Base-by-base conservation (phyloP, 2,888 invertebrate genomes). In the Bugulina stolonifera region DNA sequence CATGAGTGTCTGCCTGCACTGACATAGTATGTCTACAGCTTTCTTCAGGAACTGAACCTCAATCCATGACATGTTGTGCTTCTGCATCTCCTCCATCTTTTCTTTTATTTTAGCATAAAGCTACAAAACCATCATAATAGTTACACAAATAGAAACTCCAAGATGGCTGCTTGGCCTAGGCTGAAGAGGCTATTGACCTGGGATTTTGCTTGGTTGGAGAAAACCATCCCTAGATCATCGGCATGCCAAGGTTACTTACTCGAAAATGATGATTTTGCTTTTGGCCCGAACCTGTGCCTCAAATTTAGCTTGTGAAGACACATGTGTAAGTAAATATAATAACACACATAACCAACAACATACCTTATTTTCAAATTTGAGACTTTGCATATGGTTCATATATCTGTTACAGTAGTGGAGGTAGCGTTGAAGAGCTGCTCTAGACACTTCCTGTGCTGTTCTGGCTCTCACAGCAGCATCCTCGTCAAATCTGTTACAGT, bases 41-140 rank as follows among this genome's bases (percentile, higher is more conserved):
- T 95, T 93, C 86, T 93, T 93, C 80, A 99, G 88, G 87, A 98
- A 99, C 89, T 99, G 98, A 75, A 97, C 96, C 89, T 99, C 98
- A 81, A 98, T 98, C 98, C 98, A 99, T 77, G 95, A 95, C 96
- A 98, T 97, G 84, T 94, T 95, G 85, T 95, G 94, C 83, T 95
- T 94, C 84, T 99, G 98, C 97, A 99, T 97, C 86, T 96, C 96
- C 85, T 97, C 96, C 97, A 99, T 98, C 88, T 98, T 98, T 84
- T 92, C 91, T 86, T 95, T 94, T 73, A 97, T 93, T 74, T 93
- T 92, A 5, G 94, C 93, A 86, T 97, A 96, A 73, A 98, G 88
- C 88, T 87, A 77, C 1, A 75, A 75, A 22, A 73, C n/a, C 27
- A 57, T 23, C 5, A 18, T n/a, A n/a, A n/a, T n/a, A n/a, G n/a